Conservation (phyloP, 1,140 invertebrate species). For the Vollenhovia emeryi region DNA sequence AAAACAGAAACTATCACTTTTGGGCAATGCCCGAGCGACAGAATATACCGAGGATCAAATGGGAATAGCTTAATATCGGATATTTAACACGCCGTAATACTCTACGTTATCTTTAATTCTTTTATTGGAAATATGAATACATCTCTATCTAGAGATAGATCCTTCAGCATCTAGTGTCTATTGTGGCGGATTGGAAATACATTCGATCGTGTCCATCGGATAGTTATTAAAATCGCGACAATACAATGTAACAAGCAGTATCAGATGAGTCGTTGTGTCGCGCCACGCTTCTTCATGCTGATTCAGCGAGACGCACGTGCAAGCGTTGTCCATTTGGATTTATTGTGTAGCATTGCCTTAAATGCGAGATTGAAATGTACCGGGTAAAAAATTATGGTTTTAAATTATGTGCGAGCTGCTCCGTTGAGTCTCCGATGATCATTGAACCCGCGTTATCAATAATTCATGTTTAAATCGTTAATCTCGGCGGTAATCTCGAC, state of each 20-base stretch:
- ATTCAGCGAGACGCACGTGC: constrained; percentile 44
- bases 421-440: not conserved
- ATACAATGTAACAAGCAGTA: constrained; percentile 35
- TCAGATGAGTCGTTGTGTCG: constrained; percentile 29
- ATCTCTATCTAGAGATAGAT: not conserved
- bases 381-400: constrained; percentile 17
- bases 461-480: constrained; percentile 45
- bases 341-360: constrained; percentile 16
- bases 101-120: not conserved
- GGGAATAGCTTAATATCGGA: not conserved
- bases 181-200: not conserved
- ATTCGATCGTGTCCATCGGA: not conserved
- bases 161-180: not conserved
- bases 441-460: not conserved
- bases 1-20: not conserved
- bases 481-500: constrained; percentile 19
- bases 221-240: constrained; percentile 35
- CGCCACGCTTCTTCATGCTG: constrained; percentile 38
- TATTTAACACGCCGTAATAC: not conserved
- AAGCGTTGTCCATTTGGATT: constrained; percentile 8
- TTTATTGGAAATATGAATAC: not conserved
- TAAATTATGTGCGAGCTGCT: not conserved
- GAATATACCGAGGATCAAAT: not conserved
- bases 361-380: constrained; percentile 35
- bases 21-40: not conserved